Percentiles rank a stretch among this genome's conserved stretches.
These are phyloP conservation scores for Lytechinus variegatus DNA, from an alignment of 35 echinoderm and acorn worm genomes.

Conservation along the genomic window DNA sequence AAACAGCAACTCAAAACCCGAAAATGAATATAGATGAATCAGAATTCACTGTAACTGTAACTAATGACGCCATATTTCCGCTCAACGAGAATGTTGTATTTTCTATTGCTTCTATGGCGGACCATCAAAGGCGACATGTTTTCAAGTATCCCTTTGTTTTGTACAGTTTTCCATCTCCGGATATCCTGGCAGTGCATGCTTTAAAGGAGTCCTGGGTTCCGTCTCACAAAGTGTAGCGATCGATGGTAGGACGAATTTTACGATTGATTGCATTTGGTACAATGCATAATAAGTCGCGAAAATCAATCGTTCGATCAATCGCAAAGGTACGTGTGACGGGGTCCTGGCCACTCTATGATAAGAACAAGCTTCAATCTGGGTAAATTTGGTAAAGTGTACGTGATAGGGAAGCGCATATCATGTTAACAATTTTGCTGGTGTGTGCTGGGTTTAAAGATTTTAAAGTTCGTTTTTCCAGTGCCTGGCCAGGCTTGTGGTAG, in stretches of 20 bases:
- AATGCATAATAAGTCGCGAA: no score
- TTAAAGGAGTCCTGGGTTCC: background rate
- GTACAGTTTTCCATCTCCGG: background rate
- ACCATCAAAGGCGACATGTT: background rate
- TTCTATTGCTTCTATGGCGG: background rate
- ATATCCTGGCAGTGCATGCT: background rate
- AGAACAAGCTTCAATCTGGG: background rate
- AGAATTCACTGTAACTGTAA: no score
- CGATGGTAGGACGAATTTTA: no score
- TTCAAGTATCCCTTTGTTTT: background rate
- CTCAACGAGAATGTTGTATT: background rate
- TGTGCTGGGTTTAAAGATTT: background rate
- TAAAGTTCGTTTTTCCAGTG: background rate
- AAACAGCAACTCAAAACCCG: no score
- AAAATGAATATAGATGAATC: no score
- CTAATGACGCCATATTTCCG: background rate
- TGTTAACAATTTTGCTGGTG: background rate
- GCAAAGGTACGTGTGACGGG: no score
- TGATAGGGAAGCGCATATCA: background rate
- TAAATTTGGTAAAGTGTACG: constrained; percentile 5
- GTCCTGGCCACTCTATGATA: background rate
- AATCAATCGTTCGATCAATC: no score
- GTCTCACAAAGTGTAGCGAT: no score
- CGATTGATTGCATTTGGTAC: no score
- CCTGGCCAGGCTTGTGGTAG: background rate